These are phyloP conservation scores for Bubo bubo DNA, from an alignment of 2,113 vertebrate genomes.

Conservation along the genomic window DNA sequence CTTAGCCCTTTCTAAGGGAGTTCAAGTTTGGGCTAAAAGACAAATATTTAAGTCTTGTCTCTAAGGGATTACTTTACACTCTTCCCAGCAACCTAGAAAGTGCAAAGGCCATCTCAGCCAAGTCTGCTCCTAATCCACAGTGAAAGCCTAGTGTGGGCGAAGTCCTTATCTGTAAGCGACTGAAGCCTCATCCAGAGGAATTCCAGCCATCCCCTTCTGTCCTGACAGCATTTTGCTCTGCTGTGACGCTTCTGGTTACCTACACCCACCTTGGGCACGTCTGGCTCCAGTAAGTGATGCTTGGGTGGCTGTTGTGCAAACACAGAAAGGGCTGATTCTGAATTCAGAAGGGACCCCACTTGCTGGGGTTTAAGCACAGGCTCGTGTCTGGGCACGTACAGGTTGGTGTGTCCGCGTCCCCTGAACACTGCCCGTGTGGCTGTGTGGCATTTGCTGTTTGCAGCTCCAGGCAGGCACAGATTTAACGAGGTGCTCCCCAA, in stretches of 20 bases:
- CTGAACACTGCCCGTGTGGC: fast-evolving
- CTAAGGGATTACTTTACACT: background rate
- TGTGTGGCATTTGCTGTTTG: background rate
- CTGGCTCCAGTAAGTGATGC: background rate
- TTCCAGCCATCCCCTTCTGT: background rate
- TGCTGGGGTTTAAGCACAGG: background rate
- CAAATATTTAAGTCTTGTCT: background rate
- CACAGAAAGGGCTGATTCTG: background rate
- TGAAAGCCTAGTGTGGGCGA: background rate
- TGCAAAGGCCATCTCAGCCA: background rate
- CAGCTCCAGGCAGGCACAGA: background rate
- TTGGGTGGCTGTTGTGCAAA: background rate
- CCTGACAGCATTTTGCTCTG: fast-evolving
- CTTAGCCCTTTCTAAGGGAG: background rate
- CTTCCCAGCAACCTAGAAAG: background rate
- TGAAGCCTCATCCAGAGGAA: background rate
- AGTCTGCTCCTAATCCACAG: background rate
- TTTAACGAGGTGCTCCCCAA: background rate
- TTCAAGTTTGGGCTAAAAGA: background rate
- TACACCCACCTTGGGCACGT: fast-evolving
- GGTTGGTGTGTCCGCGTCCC: background rate
- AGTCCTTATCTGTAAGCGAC: background rate
- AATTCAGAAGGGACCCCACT: fast-evolving
- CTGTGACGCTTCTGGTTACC: fast-evolving
- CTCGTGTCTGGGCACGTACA: fast-evolving